Evolutionary conservation across 2,113 vertebrate genomes (phyloP).

Genomic region (Etia nguti): DNA sequence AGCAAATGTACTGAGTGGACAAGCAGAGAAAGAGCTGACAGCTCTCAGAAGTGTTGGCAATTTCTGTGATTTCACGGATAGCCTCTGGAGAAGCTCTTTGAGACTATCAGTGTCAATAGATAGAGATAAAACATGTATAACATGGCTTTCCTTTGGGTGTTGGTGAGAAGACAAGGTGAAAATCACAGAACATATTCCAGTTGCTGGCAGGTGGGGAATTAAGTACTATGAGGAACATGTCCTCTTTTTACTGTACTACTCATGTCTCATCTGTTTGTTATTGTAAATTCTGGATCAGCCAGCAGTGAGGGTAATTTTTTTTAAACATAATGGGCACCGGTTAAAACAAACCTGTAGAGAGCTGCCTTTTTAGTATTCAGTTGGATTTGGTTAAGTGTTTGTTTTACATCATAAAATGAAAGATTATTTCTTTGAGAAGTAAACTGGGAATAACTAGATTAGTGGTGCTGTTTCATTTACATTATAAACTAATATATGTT

Average conservation of each 20-base stretch:
- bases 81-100: slow-evolving; percentile 44
- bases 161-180: background rate
- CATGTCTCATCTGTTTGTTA: background rate
- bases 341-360: background rate
- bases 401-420: background rate
- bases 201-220: background rate
- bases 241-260: background rate
- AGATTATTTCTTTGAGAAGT: background rate
- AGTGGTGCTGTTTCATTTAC: background rate
- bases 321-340: background rate
- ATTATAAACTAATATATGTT: background rate
- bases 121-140: slow-evolving; percentile 44
- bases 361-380: background rate
- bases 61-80: slow-evolving; percentile 26
- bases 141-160: slow-evolving; percentile 31
- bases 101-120: slow-evolving; percentile 54
- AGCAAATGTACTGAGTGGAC: slow-evolving; percentile 7
- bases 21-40: slow-evolving; percentile 11
- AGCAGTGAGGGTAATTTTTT: background rate
- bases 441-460: background rate
- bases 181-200: slow-evolving; percentile 18
- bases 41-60: slow-evolving; percentile 28
- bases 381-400: background rate
- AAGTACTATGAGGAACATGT: background rate
- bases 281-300: background rate